These are phyloP conservation scores for Steatornis caripensis DNA, from an alignment of 2,113 vertebrate species.

Conservation along the genomic window DNA sequence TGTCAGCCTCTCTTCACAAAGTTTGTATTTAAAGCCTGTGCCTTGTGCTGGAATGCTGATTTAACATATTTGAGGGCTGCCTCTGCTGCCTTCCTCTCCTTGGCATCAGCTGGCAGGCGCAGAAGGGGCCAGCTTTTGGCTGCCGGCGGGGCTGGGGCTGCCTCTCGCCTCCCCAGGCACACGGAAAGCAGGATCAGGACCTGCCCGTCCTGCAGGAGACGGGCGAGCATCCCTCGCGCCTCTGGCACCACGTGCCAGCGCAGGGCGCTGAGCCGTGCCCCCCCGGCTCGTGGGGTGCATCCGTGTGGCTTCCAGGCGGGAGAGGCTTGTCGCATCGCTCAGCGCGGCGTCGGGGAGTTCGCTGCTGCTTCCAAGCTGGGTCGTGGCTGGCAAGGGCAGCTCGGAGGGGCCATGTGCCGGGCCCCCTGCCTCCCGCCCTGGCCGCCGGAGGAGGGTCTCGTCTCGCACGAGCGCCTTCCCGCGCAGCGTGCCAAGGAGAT, in stretches of 20 bases:
- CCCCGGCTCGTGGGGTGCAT: background rate
- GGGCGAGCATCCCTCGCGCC: accelerated
- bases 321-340: background rate
- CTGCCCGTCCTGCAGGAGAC: background rate
- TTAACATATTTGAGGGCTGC: background rate
- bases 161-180: background rate
- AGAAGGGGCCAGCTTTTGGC: background rate
- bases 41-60: background rate
- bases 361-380: background rate
- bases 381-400: background rate
- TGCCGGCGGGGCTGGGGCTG: background rate
- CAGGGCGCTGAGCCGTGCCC: background rate
- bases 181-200: background rate
- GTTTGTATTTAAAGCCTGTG: background rate
- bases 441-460: background rate
- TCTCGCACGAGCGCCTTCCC: background rate
- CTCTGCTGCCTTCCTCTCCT: background rate
- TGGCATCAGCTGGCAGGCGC: accelerated
- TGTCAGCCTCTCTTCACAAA: background rate
- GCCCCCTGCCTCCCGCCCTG: background rate
- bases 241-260: accelerated
- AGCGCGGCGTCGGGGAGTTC: accelerated
- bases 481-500: accelerated
- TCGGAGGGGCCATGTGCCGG: accelerated
- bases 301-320: background rate